These are phyloP conservation scores for Hippocampus barbouri DNA, from an alignment of 2,113 vertebrate genomes.

Conservation along the genomic window DNA sequence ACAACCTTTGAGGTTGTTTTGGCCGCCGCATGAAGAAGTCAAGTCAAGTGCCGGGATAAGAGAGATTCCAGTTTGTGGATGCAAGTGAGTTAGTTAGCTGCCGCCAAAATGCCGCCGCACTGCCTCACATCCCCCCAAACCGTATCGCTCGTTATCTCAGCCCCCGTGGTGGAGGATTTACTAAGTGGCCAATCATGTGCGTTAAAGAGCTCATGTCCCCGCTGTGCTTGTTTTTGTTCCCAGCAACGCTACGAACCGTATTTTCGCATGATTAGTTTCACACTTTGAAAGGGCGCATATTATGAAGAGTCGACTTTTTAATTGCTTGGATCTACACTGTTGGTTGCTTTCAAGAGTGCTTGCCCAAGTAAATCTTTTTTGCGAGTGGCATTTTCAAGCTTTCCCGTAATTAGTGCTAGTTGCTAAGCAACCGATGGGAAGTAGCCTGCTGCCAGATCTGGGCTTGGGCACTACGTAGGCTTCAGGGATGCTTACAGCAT, in stretches of 20 bases:
- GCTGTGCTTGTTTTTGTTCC: not conserved
- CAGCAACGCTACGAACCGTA: slow-evolving; percentile 4
- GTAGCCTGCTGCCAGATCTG: not conserved
- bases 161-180: slow-evolving; percentile 29
- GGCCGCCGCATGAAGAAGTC: too few species aligned
- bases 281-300: not conserved
- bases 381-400: too few species aligned
- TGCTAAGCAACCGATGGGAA: not conserved
- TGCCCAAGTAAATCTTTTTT: too few species aligned
- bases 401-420: not conserved
- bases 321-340: not conserved
- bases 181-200: slow-evolving; percentile 25
- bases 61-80: not conserved
- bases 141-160: slow-evolving; percentile 37
- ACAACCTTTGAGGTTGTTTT: not conserved
- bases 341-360: not conserved
- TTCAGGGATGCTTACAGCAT: too few species aligned
- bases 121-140: slow-evolving; percentile 27
- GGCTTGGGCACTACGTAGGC: too few species aligned
- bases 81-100: slow-evolving; percentile 15
- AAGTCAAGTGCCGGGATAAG: too few species aligned
- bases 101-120: slow-evolving; percentile 17
- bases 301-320: not conserved
- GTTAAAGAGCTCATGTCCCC: slow-evolving; percentile 13
- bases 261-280: slow-evolving; percentile 7